phyloP scores from a whole-genome alignment of 2,113 vertebrate genomes.

The Uria lomvia region DNA sequence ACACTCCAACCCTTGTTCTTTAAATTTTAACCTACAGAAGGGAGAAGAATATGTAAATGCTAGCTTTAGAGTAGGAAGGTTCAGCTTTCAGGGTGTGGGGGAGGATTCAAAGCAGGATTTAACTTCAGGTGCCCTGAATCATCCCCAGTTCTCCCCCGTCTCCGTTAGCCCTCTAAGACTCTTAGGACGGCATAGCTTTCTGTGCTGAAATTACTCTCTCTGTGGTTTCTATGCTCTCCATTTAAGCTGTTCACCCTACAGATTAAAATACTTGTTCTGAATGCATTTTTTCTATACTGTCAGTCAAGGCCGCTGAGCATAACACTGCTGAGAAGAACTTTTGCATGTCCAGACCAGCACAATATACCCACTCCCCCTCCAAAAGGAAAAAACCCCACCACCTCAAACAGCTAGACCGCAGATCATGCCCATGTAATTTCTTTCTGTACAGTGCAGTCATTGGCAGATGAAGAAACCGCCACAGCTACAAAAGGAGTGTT shows the following conservation, averaged over 20 bases:
- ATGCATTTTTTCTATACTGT: background rate
- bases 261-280: background rate
- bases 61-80: background rate
- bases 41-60: background rate
- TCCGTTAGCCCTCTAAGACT: accelerated
- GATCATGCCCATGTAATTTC: background rate
- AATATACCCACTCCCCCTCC: background rate
- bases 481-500: background rate
- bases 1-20: background rate
- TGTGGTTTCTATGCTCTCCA: background rate
- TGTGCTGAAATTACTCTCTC: background rate
- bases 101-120: background rate
- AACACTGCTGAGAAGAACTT: background rate
- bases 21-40: background rate
- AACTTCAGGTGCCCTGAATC: background rate
- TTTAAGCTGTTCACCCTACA: background rate
- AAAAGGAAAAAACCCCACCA: background rate
- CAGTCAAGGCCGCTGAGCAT: background rate
- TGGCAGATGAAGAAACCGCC: background rate
- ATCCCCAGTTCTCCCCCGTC: background rate
- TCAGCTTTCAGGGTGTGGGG: background rate
- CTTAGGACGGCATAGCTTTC: background rate
- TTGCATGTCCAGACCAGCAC: background rate
- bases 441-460: background rate
- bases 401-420: background rate